phyloP scores from a whole-genome alignment of 1,140 invertebrate species.

The Brachionus rubens region DNA sequence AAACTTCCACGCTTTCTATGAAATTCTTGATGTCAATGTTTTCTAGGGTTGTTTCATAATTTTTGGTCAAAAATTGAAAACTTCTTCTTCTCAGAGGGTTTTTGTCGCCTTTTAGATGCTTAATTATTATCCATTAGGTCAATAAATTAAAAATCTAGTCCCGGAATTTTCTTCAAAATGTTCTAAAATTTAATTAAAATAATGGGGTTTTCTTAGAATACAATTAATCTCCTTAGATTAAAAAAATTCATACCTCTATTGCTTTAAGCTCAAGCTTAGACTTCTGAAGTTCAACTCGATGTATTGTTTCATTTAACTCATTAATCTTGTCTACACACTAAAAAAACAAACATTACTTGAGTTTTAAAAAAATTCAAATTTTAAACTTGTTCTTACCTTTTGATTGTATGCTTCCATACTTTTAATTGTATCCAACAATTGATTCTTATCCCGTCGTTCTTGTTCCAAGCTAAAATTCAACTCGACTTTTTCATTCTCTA shows the following conservation, averaged over 20 bases:
- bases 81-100: too few relatives aligned
- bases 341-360: not conserved
- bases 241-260: slow-evolving; percentile 25
- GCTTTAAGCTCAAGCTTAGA: not conserved
- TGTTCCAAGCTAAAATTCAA: not conserved
- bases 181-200: too few relatives aligned
- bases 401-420: not conserved
- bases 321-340: slow-evolving; percentile 4
- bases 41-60: too few relatives aligned
- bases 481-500: not conserved
- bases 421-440: not conserved
- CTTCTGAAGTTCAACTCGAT: not conserved
- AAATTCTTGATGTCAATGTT: too few relatives aligned
- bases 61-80: too few relatives aligned
- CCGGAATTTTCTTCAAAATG: not conserved
- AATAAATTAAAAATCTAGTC: too few relatives aligned
- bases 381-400: not conserved
- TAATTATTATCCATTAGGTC: too few relatives aligned
- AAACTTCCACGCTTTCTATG: too few relatives aligned
- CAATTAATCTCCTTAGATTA: not conserved
- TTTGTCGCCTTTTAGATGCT: too few relatives aligned
- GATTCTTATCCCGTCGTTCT: not conserved
- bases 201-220: not conserved
- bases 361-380: not conserved
- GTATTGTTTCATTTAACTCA: not conserved